Evolutionary conservation across 1,140 invertebrate species (phyloP), one percentile per base, ranked within the genome.

Genomic region (Euwallacea similis): DNA sequence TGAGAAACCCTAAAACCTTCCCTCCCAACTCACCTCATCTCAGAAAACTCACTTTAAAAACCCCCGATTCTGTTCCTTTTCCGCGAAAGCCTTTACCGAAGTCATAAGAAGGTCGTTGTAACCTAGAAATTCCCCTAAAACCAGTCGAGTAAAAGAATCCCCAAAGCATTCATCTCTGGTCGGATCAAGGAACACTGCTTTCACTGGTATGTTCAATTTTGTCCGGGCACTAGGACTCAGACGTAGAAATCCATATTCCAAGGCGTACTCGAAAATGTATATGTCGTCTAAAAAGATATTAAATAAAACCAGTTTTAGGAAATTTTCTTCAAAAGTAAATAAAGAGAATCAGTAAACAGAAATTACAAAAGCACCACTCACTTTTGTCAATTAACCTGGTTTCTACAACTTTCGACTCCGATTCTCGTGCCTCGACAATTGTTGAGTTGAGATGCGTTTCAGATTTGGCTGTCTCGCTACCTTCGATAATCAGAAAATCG

Each of bases 71-170:
- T 98, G 93, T 83, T 98, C 95, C 73, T 95, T 89, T 82, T 98
- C 97, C 6, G 97, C 97, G 43, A 99, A 83, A 10, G 90, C 90
- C 84, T 98, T 97, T 33, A 99, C 93, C 50, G 94, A 97, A 0
- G 95, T 91, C 94, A 99, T 98, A 0, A 99, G 84, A 58, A 99
- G 84, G 82, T 99, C 97, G 83, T 98, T 96, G 78, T 98, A 99
- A 7, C 97, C 97, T 6, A 99, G 84, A 80, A 98, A 93, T 79
- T 97, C 90, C 73, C 96, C 93, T 6, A 99, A 85, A 58, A 99
- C 87, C 77, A 97, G 91, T 42, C 95, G 88, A 61, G 93, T 95
- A 79, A 98, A 91, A 0, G 88, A 81, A 83, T 98, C 95, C 0
- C 97, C 97, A 83, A 99, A 99, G 80, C 97, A 99, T 69, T 88